These are phyloP conservation scores for Disparrhopalites patrizii DNA, from an alignment of 2,888 invertebrate species.

Conservation along the genomic window DNA sequence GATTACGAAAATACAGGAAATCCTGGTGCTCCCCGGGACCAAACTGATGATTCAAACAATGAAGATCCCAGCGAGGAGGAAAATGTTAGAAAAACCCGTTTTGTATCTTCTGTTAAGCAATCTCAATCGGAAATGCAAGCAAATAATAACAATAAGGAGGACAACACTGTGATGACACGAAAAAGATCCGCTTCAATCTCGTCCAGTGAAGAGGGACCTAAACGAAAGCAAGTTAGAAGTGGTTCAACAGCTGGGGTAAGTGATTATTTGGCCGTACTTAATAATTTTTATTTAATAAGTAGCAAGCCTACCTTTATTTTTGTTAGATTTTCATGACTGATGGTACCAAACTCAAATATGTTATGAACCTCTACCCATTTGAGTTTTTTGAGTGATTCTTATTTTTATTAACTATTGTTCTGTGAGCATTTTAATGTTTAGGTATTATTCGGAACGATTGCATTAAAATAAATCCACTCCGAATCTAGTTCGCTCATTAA, in stretches of 20 bases:
- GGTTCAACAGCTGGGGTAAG: slow-evolving; percentile 13
- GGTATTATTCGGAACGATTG: no score
- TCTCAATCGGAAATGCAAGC: not conserved
- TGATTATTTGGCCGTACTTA: no score
- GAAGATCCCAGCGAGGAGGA: slow-evolving; percentile 28
- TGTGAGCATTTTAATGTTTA: no score
- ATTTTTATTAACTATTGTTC: not conserved
- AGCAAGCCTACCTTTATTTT: no score
- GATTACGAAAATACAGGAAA: slow-evolving; percentile 21
- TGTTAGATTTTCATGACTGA: no score
- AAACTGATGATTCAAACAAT: slow-evolving; percentile 12
- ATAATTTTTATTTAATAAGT: no score
- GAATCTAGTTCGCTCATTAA: no score
- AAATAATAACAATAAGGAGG: not conserved
- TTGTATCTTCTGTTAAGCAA: not conserved
- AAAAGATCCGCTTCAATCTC: slow-evolving; percentile 42
- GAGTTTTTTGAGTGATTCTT: no score
- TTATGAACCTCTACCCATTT: no score
- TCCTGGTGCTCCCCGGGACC: no score
- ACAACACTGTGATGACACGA: slow-evolving; percentile 28
- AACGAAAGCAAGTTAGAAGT: slow-evolving; percentile 40
- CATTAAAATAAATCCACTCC: no score
- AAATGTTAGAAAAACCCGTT: slow-evolving; percentile 16
- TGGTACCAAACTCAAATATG: no score
- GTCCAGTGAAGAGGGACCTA: slow-evolving; percentile 42